phyloP scores from a whole-genome alignment of 92 coral and sea anemone species.

The Siderastrea radians region DNA sequence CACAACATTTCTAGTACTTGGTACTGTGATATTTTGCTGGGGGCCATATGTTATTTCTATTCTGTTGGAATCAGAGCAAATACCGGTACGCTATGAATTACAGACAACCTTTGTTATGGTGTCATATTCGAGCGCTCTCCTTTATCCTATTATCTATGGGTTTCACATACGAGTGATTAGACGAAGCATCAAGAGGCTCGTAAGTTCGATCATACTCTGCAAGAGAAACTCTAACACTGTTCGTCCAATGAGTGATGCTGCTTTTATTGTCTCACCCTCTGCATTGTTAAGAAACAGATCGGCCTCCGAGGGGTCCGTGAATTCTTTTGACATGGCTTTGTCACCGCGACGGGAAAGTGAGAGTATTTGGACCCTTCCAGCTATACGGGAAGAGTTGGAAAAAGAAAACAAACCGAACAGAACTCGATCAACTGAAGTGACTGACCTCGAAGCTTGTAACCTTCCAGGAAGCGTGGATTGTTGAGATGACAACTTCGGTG shows the following conservation, averaged over 20 bases:
- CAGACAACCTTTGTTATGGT: constrained; percentile 76
- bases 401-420: constrained; percentile 55
- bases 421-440: constrained; percentile 78
- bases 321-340: constrained; percentile 73
- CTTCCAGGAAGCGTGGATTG: constrained; percentile 33
- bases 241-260: constrained; percentile 79
- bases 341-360: constrained; percentile 76
- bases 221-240: constrained; percentile 57
- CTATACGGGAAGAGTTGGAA: constrained; percentile 77
- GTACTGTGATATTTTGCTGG: constrained; percentile 86
- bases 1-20: constrained; percentile 85
- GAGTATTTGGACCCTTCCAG: constrained; percentile 75
- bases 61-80: constrained; percentile 79
- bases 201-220: constrained; percentile 45
- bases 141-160: constrained; percentile 94
- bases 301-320: constrained; percentile 88
- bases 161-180: constrained; percentile 90
- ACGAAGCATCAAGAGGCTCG: constrained; percentile 66
- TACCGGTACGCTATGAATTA: constrained; percentile 62
- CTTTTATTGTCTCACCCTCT: constrained; percentile 76
- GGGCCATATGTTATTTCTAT: constrained; percentile 80
- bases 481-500: background rate
- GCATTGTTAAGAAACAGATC: constrained; percentile 82
- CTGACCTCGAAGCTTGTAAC: constrained; percentile 63
- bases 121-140: constrained; percentile 61